Conservation (phyloP, 2,888 invertebrate species). For the Netelia fuscicornis region DNA sequence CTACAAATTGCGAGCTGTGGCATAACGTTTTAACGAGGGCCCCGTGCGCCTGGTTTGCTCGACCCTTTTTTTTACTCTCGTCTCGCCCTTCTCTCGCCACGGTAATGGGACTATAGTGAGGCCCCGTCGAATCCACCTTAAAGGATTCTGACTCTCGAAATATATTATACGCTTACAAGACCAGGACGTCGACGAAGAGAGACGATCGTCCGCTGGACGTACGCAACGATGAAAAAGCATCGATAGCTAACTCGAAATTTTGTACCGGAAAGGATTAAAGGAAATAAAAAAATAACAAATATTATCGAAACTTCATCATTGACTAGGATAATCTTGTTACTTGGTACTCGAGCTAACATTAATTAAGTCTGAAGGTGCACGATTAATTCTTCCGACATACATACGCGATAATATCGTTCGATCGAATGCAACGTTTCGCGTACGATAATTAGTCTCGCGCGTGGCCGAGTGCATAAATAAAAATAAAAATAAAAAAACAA, state of each 20-base stretch:
- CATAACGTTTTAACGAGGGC: conserved; percentile 80
- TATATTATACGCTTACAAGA: conserved; percentile 40
- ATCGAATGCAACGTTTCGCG: conserved; percentile 29
- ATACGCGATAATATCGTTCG: conserved; percentile 26
- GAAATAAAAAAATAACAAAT: not conserved
- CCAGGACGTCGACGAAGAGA: conserved; percentile 55
- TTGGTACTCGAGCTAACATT: conserved; percentile 3
- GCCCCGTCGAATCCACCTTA: conserved; percentile 64
- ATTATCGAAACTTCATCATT: not conserved
- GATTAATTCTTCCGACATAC: conserved; percentile 19
- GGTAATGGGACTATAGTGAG: conserved; percentile 63
- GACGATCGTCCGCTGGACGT: conserved; percentile 17
- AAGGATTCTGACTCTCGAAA: conserved; percentile 67
- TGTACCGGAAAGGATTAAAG: not conserved
- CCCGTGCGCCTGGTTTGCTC: conserved; percentile 52
- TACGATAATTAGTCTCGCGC: conserved; percentile 42
- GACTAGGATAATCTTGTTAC: not conserved
- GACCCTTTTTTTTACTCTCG: conserved; percentile 63
- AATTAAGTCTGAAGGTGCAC: conserved; percentile 8
- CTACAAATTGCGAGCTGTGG: conserved; percentile 78
- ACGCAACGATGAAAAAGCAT: not conserved
- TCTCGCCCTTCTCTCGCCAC: conserved; percentile 60
- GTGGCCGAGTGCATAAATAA: not conserved
- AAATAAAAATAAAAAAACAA: not conserved
- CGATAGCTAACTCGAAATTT: not conserved